Base-by-base conservation (phyloP, 1,140 invertebrate genomes). In the Saccostrea cuccullata region DNA sequence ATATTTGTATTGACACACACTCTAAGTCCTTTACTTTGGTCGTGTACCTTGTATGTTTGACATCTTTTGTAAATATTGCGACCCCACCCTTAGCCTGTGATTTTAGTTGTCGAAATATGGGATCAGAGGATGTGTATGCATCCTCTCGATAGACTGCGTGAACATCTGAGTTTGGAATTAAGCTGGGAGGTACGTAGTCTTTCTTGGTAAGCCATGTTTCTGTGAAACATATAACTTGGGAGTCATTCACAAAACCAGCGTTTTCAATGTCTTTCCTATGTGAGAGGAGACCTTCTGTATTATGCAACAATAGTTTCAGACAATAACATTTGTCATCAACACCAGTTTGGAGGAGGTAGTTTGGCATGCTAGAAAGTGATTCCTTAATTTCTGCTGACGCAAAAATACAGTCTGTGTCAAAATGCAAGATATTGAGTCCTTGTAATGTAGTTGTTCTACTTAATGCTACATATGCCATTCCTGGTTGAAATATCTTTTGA, bases 391-490 rank as follows among this genome's bases (percentile, higher is more conserved):
- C 82, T 11, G 36, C 9, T 20, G 30, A 47, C 13, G 60, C 86
- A 60, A 58, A 86, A 12, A 86, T 82, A 8, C 17, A n/a, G 5
- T 86, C 30, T 40, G n/a, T 47, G 30, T 82, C 17, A 82, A 60
- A 82, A 82, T 86, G 30, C 8, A 60, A 23, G 5, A 70, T 87
- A 6, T 30, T 23, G 26, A 90, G 40, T 23, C 89, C 89, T n/a
- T 47, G 0, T 56, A 86, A 11, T 20, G 83, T 58, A 11, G 83
- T 90, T 9, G 85, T 87, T 70, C 89, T 40, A 56, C 89, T 90
- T 77, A 89, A 55, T 15, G 89, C 89, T 3, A 89, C 89, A 83
- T 89, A 87, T 13, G 86, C 83, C 56, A 84, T 86, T 56, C 89
- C 89, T 55, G 83, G 26, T 26, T 82, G 56, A 56, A 87, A 89